phyloP scores from a whole-genome alignment of 1,140 invertebrate species.

The Asobara japonica region DNA sequence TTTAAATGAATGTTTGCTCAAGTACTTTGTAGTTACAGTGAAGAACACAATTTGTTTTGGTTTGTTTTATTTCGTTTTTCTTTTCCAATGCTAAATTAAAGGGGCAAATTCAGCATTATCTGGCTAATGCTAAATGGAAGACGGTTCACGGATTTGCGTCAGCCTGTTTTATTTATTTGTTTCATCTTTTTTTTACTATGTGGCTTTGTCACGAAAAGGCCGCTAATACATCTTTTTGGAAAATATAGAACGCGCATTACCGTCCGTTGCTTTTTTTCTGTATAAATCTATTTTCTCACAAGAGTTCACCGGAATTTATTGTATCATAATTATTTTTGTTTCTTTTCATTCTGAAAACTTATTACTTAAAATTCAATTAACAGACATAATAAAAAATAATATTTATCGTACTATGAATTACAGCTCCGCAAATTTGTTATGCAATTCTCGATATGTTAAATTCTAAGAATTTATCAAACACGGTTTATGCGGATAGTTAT shows the following conservation, averaged over 20 bases:
- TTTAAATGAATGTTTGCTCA: too few relatives aligned
- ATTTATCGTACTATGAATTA: slow-evolving; percentile 8
- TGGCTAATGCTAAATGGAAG: slow-evolving; percentile 33
- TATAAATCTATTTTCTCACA: background rate
- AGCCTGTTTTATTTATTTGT: background rate
- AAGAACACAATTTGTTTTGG: background rate
- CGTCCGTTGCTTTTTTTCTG: background rate
- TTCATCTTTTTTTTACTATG: too few relatives aligned
- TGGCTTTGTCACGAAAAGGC: too few relatives aligned
- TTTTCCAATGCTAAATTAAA: too few relatives aligned
- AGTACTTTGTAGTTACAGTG: background rate
- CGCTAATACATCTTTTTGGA: slow-evolving; percentile 5
- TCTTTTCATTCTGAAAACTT: background rate
- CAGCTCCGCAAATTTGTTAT: slow-evolving; percentile 56
- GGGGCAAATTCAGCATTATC: background rate
- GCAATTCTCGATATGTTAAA: slow-evolving; percentile 54
- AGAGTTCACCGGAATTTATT: background rate
- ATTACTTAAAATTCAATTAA: background rate
- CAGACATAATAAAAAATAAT: slow-evolving; percentile 11
- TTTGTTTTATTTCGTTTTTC: background rate
- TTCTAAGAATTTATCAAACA: slow-evolving; percentile 41
- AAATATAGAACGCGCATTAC: slow-evolving; percentile 7
- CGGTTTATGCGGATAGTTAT: slow-evolving; percentile 17
- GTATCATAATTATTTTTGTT: background rate
- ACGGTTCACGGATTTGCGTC: slow-evolving; percentile 26